These are phyloP conservation scores for Dendrocincla tyrannina DNA, from an alignment of 2,797 vertebrate species.

Conservation along the genomic window DNA sequence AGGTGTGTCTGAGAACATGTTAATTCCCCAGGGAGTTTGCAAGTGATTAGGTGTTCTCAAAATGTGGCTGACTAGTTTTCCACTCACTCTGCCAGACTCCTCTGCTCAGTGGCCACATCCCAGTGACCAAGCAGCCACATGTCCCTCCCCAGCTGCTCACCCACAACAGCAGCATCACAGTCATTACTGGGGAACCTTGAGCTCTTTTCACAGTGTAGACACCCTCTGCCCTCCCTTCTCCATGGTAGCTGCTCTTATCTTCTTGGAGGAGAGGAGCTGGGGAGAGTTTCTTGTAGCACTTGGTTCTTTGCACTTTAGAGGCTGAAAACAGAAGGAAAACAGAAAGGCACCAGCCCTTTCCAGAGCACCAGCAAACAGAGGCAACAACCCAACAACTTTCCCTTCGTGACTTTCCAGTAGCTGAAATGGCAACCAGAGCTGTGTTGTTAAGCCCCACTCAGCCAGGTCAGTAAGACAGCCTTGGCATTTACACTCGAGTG, in stretches of 20 bases:
- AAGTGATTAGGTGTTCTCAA: neutral
- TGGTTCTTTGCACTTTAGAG: conserved; percentile 2
- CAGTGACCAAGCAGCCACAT: accelerated
- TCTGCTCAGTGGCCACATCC: neutral
- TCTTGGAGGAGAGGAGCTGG: neutral
- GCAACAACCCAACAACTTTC: accelerated
- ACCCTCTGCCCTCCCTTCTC: neutral
- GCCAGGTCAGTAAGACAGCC: neutral
- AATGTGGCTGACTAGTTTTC: neutral
- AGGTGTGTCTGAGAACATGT: neutral
- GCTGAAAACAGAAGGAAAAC: neutral
- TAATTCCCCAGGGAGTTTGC: neutral
- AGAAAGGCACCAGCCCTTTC: conserved; percentile 10
- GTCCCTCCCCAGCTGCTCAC: neutral
- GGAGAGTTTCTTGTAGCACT: neutral
- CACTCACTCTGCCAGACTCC: neutral
- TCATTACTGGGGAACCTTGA: neutral
- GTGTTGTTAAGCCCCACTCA: neutral
- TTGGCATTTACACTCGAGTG: neutral
- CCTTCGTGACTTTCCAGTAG: neutral
- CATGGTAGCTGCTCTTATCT: neutral
- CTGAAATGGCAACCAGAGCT: neutral
- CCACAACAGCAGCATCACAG: neutral
- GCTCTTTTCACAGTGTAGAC: neutral
- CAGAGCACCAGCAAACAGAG: conserved; percentile 50